Evolutionary conservation across 2,113 vertebrate species (phyloP).

Genomic region (Spermophilus dauricus): DNA sequence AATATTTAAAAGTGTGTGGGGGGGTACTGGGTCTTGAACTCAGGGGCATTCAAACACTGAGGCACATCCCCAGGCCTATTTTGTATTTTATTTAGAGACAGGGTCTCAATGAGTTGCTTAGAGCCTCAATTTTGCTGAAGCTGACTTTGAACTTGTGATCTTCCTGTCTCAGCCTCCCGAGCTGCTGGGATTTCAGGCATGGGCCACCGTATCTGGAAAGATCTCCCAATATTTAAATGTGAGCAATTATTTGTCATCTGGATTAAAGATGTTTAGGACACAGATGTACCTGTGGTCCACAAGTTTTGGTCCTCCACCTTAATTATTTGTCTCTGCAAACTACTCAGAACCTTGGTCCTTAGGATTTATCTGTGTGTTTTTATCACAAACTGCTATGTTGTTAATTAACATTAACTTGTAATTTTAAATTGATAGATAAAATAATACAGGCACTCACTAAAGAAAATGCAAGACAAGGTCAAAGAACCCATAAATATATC

Average conservation of each 20-base stretch:
- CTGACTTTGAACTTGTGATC: no score
- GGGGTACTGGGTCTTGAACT: no score
- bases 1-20: not conserved
- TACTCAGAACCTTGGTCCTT: not conserved
- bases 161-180: no score
- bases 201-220: not conserved
- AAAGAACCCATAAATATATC: not conserved
- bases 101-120: no score
- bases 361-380: not conserved
- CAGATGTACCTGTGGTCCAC: not conserved
- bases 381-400: not conserved
- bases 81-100: no score
- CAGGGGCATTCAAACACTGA: no score
- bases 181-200: no score
- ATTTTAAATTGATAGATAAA: not conserved
- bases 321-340: not conserved
- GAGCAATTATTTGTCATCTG: not conserved
- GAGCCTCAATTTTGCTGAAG: no score
- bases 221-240: not conserved
- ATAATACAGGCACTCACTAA: not conserved
- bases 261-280: conserved; percentile 3
- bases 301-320: not conserved
- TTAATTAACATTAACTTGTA: not conserved
- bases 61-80: no score
- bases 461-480: not conserved